Percentiles rank a stretch among this genome's conserved stretches.
phyloP scores from a whole-genome alignment of 1,140 invertebrate genomes.

The Diplogasteroides magnus region DNA sequence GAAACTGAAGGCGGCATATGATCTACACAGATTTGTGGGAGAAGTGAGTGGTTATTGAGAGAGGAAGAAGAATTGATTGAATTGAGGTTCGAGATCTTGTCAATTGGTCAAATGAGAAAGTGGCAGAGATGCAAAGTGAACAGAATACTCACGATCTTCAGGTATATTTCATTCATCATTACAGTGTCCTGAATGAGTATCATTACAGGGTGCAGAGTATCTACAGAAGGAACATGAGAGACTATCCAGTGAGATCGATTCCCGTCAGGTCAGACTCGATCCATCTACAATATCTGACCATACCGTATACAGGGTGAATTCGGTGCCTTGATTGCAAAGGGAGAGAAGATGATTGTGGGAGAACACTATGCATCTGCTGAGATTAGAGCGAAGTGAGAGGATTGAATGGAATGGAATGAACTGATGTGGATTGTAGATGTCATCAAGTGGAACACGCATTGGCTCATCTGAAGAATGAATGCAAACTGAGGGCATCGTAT shows the following conservation, averaged over 20 bases:
- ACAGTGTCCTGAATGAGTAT: not conserved
- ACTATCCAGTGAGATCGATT: not conserved
- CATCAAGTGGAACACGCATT: slow-evolving; percentile 72
- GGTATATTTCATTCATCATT: slow-evolving; percentile 54
- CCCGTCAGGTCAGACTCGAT: not conserved
- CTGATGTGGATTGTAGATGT: not conserved
- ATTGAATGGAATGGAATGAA: not conserved
- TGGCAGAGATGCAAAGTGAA: slow-evolving; percentile 73
- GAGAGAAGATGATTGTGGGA: slow-evolving; percentile 75
- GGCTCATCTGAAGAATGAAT: slow-evolving; percentile 72
- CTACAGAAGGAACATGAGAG: slow-evolving; percentile 75
- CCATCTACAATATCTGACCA: not conserved
- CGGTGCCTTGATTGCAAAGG: slow-evolving; percentile 70
- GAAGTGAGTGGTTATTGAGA: slow-evolving; percentile 54
- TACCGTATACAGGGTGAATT: slow-evolving; percentile 70
- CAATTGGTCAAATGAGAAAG: slow-evolving; percentile 76
- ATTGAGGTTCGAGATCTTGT: slow-evolving; percentile 70
- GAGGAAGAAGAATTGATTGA: slow-evolving; percentile 6
- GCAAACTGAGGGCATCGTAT: slow-evolving; percentile 81
- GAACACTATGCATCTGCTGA: slow-evolving; percentile 69
- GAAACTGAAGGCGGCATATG: slow-evolving; percentile 76
- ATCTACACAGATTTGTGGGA: slow-evolving; percentile 80
- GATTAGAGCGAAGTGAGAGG: slow-evolving; percentile 66
- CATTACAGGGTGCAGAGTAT: slow-evolving; percentile 66
- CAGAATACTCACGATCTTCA: slow-evolving; percentile 78